A percentile compares a stretch with the other conserved stretches of the same genome.
Evolutionary conservation across 2,797 vertebrate species (phyloP).

Genomic region (Aplochiton taeniatus): DNA sequence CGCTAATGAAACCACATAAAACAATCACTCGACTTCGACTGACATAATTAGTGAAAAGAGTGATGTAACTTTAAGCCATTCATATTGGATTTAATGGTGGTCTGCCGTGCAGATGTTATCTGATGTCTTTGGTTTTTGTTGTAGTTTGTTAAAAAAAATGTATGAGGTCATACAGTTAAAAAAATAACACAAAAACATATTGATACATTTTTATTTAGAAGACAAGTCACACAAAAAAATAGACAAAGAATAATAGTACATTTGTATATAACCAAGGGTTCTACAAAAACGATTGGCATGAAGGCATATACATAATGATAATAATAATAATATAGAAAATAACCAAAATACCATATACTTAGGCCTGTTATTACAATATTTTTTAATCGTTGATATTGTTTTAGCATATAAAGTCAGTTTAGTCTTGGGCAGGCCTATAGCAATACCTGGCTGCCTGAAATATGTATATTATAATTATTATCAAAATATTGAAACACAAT

Average conservation of each 20-base stretch:
- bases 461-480: too few relatives aligned
- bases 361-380: neutral
- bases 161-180: neutral
- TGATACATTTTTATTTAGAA: too few relatives aligned
- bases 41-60: slow-evolving; percentile 37
- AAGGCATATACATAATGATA: too few relatives aligned
- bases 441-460: too few relatives aligned
- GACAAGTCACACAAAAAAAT: too few relatives aligned
- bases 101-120: slow-evolving; percentile 47
- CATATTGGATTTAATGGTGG: slow-evolving; percentile 30
- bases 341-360: neutral
- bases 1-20: slow-evolving; percentile 29
- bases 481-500: too few relatives aligned
- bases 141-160: slow-evolving; percentile 8
- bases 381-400: too few relatives aligned
- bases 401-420: too few relatives aligned
- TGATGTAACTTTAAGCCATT: slow-evolving; percentile 27
- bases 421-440: too few relatives aligned
- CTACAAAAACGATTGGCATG: too few relatives aligned
- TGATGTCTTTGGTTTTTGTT: slow-evolving; percentile 24
- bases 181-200: neutral
- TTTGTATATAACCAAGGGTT: too few relatives aligned
- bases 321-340: neutral
- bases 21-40: slow-evolving; percentile 15
- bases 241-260: too few relatives aligned